Conservation (phyloP, 2,113 vertebrate species). For the Platycercus adscitus region DNA sequence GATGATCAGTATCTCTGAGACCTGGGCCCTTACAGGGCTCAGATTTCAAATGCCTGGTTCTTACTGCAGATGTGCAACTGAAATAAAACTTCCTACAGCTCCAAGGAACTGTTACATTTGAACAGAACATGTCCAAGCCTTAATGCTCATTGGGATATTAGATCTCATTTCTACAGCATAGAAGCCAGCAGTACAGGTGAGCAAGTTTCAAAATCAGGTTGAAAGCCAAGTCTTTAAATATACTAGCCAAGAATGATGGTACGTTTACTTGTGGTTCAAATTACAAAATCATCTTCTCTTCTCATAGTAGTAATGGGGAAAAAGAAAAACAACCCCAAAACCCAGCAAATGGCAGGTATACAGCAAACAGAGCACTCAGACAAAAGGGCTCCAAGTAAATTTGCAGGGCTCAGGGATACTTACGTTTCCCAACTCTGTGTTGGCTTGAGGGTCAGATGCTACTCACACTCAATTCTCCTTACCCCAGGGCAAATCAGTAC, state of each 20-base stretch:
- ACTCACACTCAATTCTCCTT: neutral
- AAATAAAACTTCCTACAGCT: conserved; percentile 36
- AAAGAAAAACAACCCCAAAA: neutral
- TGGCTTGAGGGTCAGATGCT: neutral
- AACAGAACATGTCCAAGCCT: neutral
- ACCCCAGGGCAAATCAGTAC: neutral
- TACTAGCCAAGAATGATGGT: neutral
- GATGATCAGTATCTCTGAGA: conserved; percentile 24
- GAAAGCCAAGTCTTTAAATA: neutral
- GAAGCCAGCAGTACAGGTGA: neutral
- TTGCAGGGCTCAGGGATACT: neutral
- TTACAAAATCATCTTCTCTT: neutral
- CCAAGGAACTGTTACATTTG: neutral
- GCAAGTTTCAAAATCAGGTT: neutral
- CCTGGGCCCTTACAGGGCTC: neutral
- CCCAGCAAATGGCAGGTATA: neutral
- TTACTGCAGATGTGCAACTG: conserved; percentile 33
- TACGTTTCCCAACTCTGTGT: neutral
- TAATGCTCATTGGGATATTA: neutral
- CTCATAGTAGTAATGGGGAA: neutral
- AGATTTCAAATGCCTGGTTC: conserved; percentile 33
- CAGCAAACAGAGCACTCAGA: neutral
- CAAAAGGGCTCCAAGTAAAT: neutral
- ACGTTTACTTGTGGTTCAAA: neutral
- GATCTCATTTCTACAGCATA: neutral